Percentiles rank a stretch among this genome's conserved stretches.
Conservation (phyloP, 1,140 invertebrate genomes). For the Neelides sp. region DNA sequence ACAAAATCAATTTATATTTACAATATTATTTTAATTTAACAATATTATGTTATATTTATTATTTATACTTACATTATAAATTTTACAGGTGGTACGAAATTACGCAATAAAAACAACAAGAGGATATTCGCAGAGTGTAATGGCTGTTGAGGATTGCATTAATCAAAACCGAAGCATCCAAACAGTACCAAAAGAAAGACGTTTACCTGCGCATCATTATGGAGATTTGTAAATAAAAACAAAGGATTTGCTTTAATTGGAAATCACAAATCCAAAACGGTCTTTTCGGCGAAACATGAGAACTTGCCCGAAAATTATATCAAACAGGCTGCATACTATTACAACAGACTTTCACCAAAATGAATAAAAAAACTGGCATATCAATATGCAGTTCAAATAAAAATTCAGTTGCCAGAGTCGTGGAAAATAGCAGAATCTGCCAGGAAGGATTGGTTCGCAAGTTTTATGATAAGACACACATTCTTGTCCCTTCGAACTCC, state of each 20-base stretch:
- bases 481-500: constrained; percentile 36
- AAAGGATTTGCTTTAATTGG: neutral
- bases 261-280: neutral
- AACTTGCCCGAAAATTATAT: constrained; percentile 31
- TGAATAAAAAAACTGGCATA: constrained; percentile 36
- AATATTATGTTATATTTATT: too few relatives aligned
- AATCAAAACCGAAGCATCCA: too few relatives aligned
- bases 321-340: constrained; percentile 32
- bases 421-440: constrained; percentile 34
- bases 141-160: too few relatives aligned
- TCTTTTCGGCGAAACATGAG: constrained; percentile 6
- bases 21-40: too few relatives aligned
- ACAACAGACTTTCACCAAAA: constrained; percentile 34
- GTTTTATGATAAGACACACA: constrained; percentile 38
- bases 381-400: constrained; percentile 34
- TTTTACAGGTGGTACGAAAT: too few relatives aligned
- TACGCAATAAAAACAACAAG: too few relatives aligned
- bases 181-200: too few relatives aligned
- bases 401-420: constrained; percentile 32
- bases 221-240: too few relatives aligned
- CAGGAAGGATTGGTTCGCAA: constrained; percentile 38
- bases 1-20: too few relatives aligned
- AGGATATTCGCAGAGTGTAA: too few relatives aligned
- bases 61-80: too few relatives aligned
- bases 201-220: too few relatives aligned